Percentiles rank a stretch among this genome's conserved stretches.
These are phyloP conservation scores for Hirundichthys speculiger DNA, from an alignment of 2,113 vertebrate genomes.

Conservation along the genomic window DNA sequence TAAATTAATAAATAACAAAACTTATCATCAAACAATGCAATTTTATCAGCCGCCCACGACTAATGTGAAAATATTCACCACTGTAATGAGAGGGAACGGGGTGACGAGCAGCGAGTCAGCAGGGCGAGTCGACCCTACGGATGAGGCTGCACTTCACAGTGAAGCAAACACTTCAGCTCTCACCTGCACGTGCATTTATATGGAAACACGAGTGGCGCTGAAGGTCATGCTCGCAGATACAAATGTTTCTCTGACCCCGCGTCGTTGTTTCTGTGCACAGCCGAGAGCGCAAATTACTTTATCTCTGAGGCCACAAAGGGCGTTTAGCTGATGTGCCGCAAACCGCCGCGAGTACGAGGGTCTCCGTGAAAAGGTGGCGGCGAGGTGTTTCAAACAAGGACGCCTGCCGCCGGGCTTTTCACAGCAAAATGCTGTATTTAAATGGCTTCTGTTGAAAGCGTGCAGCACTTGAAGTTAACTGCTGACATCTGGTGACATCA, in stretches of 20 bases:
- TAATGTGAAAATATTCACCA: constrained; percentile 42
- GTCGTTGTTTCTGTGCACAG: constrained; percentile 9
- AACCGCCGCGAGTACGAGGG: not conserved
- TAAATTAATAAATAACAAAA: too few species aligned
- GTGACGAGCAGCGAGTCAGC: constrained; percentile 33
- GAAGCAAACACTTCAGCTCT: not conserved
- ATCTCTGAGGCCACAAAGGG: not conserved
- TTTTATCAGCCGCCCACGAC: constrained; percentile 66
- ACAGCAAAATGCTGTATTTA: not conserved
- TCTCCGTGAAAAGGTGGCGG: not conserved
- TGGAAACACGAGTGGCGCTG: constrained; percentile 9
- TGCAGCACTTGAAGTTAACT: not conserved
- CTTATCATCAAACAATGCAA: constrained; percentile 66
- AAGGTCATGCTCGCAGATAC: constrained; percentile 3
- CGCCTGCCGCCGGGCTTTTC: not conserved
- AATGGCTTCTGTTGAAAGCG: constrained; percentile 6
- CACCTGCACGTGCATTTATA: not conserved
- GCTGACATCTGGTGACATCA: not conserved
- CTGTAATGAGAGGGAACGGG: constrained; percentile 36
- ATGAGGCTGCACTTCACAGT: constrained; percentile 8
- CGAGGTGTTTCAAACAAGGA: not conserved
- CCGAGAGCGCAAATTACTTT: not conserved
- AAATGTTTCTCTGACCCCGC: constrained; percentile 15
- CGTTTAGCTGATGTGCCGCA: not conserved
- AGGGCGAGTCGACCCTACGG: constrained; percentile 21